Percentiles rank a stretch among this genome's conserved stretches.
Evolutionary conservation across 2,888 invertebrate genomes (phyloP).

Genomic region (Xiphydria camelus): DNA sequence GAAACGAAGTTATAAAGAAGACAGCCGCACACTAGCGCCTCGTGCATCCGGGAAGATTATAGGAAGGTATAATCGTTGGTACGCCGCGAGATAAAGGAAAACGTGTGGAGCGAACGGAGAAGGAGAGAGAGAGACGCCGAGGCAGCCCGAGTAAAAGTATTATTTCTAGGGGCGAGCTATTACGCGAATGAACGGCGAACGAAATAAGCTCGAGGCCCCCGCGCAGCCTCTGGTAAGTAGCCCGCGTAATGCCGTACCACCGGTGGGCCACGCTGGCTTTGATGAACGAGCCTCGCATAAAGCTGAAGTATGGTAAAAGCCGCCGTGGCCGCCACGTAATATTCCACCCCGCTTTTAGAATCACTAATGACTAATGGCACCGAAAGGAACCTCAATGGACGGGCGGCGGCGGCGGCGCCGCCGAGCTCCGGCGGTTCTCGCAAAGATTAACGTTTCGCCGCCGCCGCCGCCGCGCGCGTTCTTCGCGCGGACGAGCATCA

Average conservation of each 20-base stretch:
- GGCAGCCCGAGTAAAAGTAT: too few species aligned
- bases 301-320: slow-evolving; percentile 55
- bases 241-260: slow-evolving; percentile 22
- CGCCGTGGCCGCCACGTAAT: slow-evolving; percentile 42
- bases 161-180: slow-evolving; percentile 31
- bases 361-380: slow-evolving; percentile 56
- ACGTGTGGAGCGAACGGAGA: too few species aligned
- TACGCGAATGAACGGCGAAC: slow-evolving; percentile 31
- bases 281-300: slow-evolving; percentile 53
- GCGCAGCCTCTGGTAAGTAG: slow-evolving; percentile 28
- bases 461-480: too few species aligned
- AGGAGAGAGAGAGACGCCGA: too few species aligned
- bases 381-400: slow-evolving; percentile 31
- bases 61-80: too few species aligned
- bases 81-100: too few species aligned
- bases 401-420: background rate
- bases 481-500: too few species aligned
- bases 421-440: slow-evolving; percentile 16
- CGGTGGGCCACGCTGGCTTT: too few species aligned
- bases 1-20: too few species aligned
- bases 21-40: too few species aligned
- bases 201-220: slow-evolving; percentile 24
- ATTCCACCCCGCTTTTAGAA: slow-evolving; percentile 52
- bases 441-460: too few species aligned
- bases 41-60: too few species aligned